These are phyloP conservation scores for Drosophila sulfurigaster DNA, from an alignment of 1,140 invertebrate species.

Conservation along the genomic window DNA sequence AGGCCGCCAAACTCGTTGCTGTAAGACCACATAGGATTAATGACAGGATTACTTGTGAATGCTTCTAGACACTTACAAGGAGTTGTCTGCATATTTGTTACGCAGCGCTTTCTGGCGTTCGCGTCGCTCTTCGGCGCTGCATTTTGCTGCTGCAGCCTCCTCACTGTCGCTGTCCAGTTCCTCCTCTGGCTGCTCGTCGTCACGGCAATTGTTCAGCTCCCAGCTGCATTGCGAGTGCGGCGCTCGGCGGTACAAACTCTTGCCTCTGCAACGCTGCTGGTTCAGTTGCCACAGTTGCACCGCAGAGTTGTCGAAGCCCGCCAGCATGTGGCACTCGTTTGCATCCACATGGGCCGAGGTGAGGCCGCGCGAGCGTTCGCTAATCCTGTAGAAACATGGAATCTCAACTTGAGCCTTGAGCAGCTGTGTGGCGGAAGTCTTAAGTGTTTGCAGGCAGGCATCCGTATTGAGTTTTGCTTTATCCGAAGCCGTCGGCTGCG, in stretches of 20 bases:
- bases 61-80: constrained; percentile 59
- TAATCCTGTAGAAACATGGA: constrained; percentile 69
- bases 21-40: constrained; percentile 1
- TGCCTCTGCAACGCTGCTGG: constrained; percentile 69
- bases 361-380: constrained; percentile 68
- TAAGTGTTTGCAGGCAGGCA: constrained; percentile 59
- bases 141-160: constrained; percentile 23
- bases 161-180: constrained; percentile 50
- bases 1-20: constrained; percentile 86
- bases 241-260: constrained; percentile 65
- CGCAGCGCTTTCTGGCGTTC: constrained; percentile 44
- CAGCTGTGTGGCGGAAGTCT: constrained; percentile 55
- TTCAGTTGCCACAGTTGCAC: constrained; percentile 82
- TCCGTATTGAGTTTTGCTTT: constrained; percentile 48
- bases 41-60: background rate
- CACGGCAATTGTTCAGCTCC: constrained; percentile 73
- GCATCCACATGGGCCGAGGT: constrained; percentile 66
- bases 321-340: constrained; percentile 76
- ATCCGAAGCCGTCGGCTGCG: constrained; percentile 1
- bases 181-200: constrained; percentile 47
- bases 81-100: constrained; percentile 72
- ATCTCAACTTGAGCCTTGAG: constrained; percentile 65
- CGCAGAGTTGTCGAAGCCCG: constrained; percentile 77
- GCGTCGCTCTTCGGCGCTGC: constrained; percentile 42
- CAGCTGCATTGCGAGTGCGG: constrained; percentile 68